A percentile compares a stretch with the other conserved stretches of the same genome.
Evolutionary conservation across 2,113 vertebrate species (phyloP).

Genomic region (Crotalus tigris): DNA sequence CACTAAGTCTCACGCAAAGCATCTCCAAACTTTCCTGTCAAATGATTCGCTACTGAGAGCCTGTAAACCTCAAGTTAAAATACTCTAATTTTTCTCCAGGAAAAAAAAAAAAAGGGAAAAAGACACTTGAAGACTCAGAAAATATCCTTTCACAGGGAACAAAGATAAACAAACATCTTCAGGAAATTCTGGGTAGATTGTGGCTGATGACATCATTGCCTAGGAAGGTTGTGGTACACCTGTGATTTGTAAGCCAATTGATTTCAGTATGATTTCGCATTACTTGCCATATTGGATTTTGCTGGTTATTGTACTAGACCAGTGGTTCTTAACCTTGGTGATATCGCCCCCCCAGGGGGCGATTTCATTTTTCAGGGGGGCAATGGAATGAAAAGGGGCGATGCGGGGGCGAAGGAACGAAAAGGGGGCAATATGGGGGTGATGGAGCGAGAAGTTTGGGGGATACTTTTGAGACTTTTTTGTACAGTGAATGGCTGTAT

Average conservation of each 20-base stretch:
- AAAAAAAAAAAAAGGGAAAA: not conserved
- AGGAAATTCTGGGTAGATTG: not conserved
- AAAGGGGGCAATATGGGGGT: too few species aligned
- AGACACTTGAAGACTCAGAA: not conserved
- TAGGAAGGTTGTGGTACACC: not conserved
- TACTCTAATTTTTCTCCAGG: not conserved
- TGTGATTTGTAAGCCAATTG: not conserved
- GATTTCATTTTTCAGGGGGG: too few species aligned
- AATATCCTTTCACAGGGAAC: not conserved
- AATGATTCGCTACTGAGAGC: not conserved
- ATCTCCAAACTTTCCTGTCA: not conserved
- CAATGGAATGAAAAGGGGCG: too few species aligned
- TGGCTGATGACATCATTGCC: not conserved
- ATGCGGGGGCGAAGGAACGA: too few species aligned
- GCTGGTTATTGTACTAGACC: not conserved
- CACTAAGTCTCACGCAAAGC: too few species aligned
- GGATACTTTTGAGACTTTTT: too few species aligned
- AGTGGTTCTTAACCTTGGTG: too few species aligned
- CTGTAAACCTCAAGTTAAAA: not conserved
- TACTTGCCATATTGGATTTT: not conserved
- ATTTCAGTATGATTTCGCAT: not conserved
- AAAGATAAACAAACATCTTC: not conserved
- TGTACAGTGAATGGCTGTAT: too few species aligned
- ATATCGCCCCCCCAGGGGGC: too few species aligned
- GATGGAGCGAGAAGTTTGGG: too few species aligned